Base-by-base conservation (phyloP, 2,797 vertebrate species). In the Xyrichtys novacula region DNA sequence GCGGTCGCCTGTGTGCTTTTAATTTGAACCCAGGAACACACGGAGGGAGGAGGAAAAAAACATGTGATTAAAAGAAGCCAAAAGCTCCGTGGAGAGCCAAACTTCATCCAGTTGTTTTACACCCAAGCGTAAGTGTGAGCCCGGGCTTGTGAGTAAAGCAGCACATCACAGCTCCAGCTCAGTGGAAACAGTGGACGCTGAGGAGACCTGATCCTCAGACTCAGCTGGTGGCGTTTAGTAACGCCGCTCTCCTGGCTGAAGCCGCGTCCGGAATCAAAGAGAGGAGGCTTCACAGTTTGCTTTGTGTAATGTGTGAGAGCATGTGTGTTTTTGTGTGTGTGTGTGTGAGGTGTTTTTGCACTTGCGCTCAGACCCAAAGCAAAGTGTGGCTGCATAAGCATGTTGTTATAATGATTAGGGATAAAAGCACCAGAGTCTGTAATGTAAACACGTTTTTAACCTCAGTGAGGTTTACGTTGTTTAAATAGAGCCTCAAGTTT, bases 161-260 rank as follows among this genome's bases (percentile, higher is more conserved):
- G 65, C 72, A 74, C 72, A 80, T 84, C 74, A 77, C 59, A 84
- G 70, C 2, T 26, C 40, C 64, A n/a, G 38, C 75, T 80, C 64
- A n/a, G 60, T 63, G 40, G 71, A 83, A 71, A 82, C 73, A 28
- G 54, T 42, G 70, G 74, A 62, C 61, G 28, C 57, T 22, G 57
- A 47, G 32, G 71, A 40, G 72, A 76, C 71, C 40, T 64, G 80
- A 86, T 76, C 78, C 66, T 16, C 44, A 0, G 1, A 60, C 81
- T 88, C 89, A 84, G 85, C 85, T 81, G 81, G 79, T 67, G 76
- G 68, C 65, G n/a, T 85, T 87, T 87, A 86, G 84, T 67, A 58
- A 87, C 44, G 57, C 78, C 57, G 66, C 59, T 36, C 52, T 61
- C 62, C 77, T 59, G 68, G 72, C 65, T 60, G 62, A 16, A 65